Evolutionary conservation across 1,140 invertebrate genomes (phyloP).

Genomic region (Trichoplusia ni): DNA sequence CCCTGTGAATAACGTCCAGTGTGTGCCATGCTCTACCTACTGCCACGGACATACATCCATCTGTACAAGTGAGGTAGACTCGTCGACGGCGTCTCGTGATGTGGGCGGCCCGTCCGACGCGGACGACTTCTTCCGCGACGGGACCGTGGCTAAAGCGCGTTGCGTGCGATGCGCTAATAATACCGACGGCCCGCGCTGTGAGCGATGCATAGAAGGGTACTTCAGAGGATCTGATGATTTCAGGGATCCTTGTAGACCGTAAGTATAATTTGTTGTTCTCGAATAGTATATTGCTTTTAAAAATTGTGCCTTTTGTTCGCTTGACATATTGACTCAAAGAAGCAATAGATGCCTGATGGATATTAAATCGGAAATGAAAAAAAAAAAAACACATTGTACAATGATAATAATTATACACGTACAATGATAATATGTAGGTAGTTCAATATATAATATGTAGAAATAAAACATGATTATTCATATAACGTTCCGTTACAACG

Average conservation of each 20-base stretch:
- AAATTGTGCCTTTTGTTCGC: too few species aligned
- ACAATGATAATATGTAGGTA: too few species aligned
- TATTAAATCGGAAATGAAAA: too few species aligned
- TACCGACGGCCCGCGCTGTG: constrained; percentile 92
- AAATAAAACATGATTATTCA: too few species aligned
- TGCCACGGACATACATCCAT: constrained; percentile 94
- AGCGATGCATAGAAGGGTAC: constrained; percentile 91
- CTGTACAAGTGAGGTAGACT: constrained; percentile 84
- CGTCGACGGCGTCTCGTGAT: constrained; percentile 79
- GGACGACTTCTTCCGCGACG: constrained; percentile 82
- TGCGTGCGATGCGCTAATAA: constrained; percentile 94
- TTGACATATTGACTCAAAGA: too few species aligned
- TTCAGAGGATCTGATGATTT: constrained; percentile 92
- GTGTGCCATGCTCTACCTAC: constrained; percentile 93
- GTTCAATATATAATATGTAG: too few species aligned
- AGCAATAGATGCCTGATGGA: too few species aligned
- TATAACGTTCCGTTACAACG: not conserved
- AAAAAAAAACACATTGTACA: too few species aligned
- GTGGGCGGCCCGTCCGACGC: constrained; percentile 80
- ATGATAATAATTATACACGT: too few species aligned
- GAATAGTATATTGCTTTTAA: too few species aligned
- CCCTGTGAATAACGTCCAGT: constrained; percentile 92
- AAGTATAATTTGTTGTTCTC: constrained; percentile 65
- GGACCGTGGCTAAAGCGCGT: constrained; percentile 86
- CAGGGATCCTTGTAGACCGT: constrained; percentile 88